Base-by-base conservation (phyloP, 2,113 vertebrate species). In the Naja naja region DNA sequence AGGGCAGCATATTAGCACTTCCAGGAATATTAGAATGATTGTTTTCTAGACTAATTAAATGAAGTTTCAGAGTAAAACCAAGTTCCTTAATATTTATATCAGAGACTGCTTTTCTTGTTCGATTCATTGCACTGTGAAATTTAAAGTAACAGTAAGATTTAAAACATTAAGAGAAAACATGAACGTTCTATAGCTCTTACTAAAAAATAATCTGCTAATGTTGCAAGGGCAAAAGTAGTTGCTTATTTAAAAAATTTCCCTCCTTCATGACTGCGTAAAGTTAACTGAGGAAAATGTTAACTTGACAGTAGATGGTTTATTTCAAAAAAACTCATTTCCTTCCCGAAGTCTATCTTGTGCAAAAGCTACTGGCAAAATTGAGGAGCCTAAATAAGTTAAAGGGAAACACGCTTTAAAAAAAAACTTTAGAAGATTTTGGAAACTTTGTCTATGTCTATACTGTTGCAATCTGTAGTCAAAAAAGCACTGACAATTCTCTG, bases 371-470 rank as follows among this genome's bases (percentile, higher is more conserved):
- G 90, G 94, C 90, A 96, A 95, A 96, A 96, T 64, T 60, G 91
- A 96, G 90, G 3, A 88, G 54, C 16, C 25, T 87, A 93, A 96
- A 92, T 30, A 91, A 95, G 11, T 43, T 81, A 27, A 90, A 54
- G 47, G 8, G 14, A 96, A 90, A 39, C 45, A 89, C 55, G 8
- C 54, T 91, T 91, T 91, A 93, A 90, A 92, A 96, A 91, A 97
- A 96, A 95, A 2, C 39, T 74, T 87, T 91, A 93, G 91, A 91
- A 96, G 95, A 94, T 85, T 93, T 87, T 43, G 93, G 94, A 96
- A 97, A 95, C 94, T 94, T 94, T 96, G 93, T 97, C 97, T 97
- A 95, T 95, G 96, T 91, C 93, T 94, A 89, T 87, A 95, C 93
- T 95, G 49, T 95, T 96, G 95, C 94, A 97, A 88, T 34, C 86